These are phyloP conservation scores for Cyclura pinguis DNA, from an alignment of 2,797 vertebrate species.

Conservation along the genomic window DNA sequence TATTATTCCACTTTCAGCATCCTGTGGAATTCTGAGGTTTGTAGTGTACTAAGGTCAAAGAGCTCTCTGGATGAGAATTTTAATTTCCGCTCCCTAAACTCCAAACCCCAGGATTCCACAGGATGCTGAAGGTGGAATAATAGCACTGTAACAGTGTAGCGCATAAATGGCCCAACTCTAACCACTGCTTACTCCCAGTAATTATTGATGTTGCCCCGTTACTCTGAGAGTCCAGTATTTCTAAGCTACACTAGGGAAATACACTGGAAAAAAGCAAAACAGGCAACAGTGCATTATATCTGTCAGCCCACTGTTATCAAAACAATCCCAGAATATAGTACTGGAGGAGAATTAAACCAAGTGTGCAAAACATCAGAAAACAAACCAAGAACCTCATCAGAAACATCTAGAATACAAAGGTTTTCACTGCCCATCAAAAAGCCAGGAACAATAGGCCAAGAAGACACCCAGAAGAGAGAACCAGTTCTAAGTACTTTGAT, in stretches of 20 bases:
- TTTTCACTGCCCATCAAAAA: background rate
- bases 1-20: too few species aligned
- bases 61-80: too few species aligned
- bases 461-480: background rate
- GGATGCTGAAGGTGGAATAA: too few species aligned
- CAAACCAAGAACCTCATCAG: background rate
- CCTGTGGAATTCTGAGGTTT: too few species aligned
- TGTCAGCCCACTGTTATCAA: background rate
- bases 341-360: background rate
- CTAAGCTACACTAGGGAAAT: background rate
- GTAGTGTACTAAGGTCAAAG: too few species aligned
- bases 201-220: background rate
- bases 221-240: background rate
- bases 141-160: too few species aligned
- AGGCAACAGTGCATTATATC: background rate
- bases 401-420: background rate
- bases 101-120: too few species aligned
- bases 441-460: background rate
- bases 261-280: background rate
- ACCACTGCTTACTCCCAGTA: background rate
- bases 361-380: background rate
- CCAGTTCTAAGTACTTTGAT: background rate
- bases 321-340: background rate
- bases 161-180: too few species aligned
- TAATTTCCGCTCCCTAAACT: too few species aligned